Percentiles rank a stretch among this genome's conserved stretches.
phyloP scores from a whole-genome alignment of 2,888 invertebrate species.

The Marasmarcha lunaedactyla region DNA sequence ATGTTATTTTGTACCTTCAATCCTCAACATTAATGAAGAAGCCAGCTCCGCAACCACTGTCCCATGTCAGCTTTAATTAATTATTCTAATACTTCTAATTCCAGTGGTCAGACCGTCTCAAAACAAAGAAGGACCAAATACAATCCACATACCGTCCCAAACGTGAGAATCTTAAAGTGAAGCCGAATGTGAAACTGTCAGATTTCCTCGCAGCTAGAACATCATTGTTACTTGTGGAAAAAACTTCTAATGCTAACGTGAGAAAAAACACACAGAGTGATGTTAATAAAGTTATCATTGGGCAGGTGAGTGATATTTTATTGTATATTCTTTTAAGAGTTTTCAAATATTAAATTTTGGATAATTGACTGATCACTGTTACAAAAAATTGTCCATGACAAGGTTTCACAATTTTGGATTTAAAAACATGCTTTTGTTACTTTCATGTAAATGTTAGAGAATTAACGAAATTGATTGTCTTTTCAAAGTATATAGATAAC shows the following conservation, averaged over 20 bases:
- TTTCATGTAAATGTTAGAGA: no score
- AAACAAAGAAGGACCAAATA: slow-evolving; percentile 79
- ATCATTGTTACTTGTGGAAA: slow-evolving; percentile 88
- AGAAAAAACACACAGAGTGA: slow-evolving; percentile 86
- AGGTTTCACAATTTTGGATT: no score
- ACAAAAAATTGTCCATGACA: no score
- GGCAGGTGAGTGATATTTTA: slow-evolving; percentile 70
- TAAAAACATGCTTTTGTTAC: no score
- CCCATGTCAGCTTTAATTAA: no score
- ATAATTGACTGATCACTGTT: slow-evolving; percentile 1
- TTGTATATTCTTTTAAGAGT: slow-evolving; percentile 3
- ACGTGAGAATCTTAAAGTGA: slow-evolving; percentile 51
- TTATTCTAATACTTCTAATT: no score
- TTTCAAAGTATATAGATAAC: no score
- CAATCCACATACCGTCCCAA: slow-evolving; percentile 54
- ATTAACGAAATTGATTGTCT: no score
- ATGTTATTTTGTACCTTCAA: no score
- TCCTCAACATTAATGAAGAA: no score
- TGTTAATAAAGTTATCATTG: slow-evolving; percentile 91
- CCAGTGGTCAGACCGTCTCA: slow-evolving; percentile 87
- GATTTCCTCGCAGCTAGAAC: slow-evolving; percentile 88
- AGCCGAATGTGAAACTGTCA: slow-evolving; percentile 77
- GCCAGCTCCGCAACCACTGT: no score
- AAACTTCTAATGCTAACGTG: slow-evolving; percentile 89
- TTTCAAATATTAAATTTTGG: slow-evolving; percentile 1